Evolutionary conservation across 2,113 vertebrate genomes (phyloP).

Genomic region (Heliornis fulica): DNA sequence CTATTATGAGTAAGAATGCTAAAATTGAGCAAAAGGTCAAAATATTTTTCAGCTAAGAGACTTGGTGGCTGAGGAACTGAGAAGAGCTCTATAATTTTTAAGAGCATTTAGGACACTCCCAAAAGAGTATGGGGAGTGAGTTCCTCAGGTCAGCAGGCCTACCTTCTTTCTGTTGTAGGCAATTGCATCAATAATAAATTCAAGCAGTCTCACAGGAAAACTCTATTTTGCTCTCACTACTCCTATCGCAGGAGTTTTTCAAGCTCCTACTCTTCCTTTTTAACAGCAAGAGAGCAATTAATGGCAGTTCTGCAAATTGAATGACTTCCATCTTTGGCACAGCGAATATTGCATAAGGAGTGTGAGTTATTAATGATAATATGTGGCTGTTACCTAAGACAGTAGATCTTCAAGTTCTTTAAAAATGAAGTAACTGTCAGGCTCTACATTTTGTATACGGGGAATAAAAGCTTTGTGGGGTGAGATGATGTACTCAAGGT

Average conservation of each 20-base stretch:
- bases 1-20: slow-evolving; percentile 10
- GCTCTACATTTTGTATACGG: background rate
- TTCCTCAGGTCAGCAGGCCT: background rate
- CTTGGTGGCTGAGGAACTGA: background rate
- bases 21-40: slow-evolving; percentile 18
- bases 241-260: background rate
- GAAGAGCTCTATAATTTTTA: background rate
- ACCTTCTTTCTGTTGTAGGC: background rate
- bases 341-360: slow-evolving; percentile 6
- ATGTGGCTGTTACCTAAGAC: slow-evolving; percentile 33
- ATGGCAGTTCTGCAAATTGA: slow-evolving; percentile 41
- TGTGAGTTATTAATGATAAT: slow-evolving; percentile 41
- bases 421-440: slow-evolving; percentile 51
- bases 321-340: slow-evolving; percentile 56
- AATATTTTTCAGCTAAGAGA: background rate
- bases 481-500: slow-evolving; percentile 9
- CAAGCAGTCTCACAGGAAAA: background rate
- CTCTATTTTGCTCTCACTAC: background rate
- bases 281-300: slow-evolving; percentile 47
- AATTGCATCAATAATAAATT: background rate
- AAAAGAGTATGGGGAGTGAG: background rate
- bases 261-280: background rate
- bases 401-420: slow-evolving; percentile 48
- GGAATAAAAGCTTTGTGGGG: background rate
- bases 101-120: background rate